Conservation (phyloP, 1,140 invertebrate genomes). For the Neodiprion lecontei region DNA sequence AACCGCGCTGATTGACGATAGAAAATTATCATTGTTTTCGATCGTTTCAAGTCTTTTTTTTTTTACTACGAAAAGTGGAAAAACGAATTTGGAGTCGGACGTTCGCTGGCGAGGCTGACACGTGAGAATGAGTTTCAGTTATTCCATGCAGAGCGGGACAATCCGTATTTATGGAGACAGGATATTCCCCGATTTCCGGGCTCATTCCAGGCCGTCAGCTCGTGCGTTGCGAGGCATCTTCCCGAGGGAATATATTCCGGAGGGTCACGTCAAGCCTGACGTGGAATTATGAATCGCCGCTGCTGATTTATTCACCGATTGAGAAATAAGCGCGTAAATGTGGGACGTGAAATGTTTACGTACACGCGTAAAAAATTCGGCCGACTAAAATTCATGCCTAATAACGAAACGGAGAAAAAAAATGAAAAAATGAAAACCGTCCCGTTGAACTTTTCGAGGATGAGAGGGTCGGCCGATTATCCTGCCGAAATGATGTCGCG, state of each 20-base stretch:
- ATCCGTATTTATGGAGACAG: neutral
- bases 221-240: neutral
- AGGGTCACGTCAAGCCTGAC: neutral
- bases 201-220: neutral
- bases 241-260: neutral
- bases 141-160: neutral
- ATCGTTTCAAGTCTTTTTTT: too few species aligned
- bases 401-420: too few species aligned
- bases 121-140: neutral
- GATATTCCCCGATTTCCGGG: slow-evolving; percentile 6
- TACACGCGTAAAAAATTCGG: too few species aligned
- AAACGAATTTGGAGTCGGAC: too few species aligned
- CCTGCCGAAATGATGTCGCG: too few species aligned
- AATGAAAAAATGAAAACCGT: too few species aligned
- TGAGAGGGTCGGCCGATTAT: neutral
- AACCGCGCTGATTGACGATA: too few species aligned
- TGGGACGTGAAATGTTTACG: too few species aligned
- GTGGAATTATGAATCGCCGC: neutral
- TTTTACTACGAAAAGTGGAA: too few species aligned
- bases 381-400: too few species aligned
- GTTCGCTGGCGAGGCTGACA: too few species aligned
- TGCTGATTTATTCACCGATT: neutral
- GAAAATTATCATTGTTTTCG: too few species aligned
- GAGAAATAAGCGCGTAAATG: neutral
- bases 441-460: neutral